Evolutionary conservation across 2,888 invertebrate species (phyloP), one percentile per base, ranked within the genome.

Genomic region (Campoplex nolae): DNA sequence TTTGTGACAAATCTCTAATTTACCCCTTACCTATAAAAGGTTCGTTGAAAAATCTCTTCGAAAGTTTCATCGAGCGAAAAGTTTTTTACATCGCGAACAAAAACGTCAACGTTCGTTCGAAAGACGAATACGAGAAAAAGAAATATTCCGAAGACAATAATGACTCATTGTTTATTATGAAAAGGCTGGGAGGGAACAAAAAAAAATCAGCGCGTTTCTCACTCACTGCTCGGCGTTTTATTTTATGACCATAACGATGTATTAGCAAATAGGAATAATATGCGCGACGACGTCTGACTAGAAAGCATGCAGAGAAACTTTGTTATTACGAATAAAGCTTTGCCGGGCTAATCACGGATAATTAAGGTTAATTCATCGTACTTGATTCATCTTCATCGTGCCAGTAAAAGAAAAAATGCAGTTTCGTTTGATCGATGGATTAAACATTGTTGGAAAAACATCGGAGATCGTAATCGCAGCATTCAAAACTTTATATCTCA

Each of bases 281-380:
- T 35, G 62, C 67, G 68, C 68, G 71, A 67, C 71, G 75, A 67
- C 71, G 75, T 82, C 77, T 78, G 82, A 85, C 77, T 93, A 93
- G 93, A 93, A 93, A 93, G 93, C 93, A 93, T 93, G 93, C 90
- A 91, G 92, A 93, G 93, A 93, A 93, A 93, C 93, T 92, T 84
- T 88, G 90, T 90, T 89, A 90, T 90, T 90, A 90, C 92, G 91
- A 90, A 89, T 89, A 88, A 88, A 88, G 88, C 85, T 90, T 87
- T 84, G 62, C 11, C 62, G 62, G 62, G 11, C 4, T 62, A 62
- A 68, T 68, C 68, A 42, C 42, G 4, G 42, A n/a, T n/a, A 68
- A 68, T 68, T 68, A 42, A 1, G 32, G 62, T 32, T 58, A 6
- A 62, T 62, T 62, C 32, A 13, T 32, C 4, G 42, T n/a, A 3